Base-by-base conservation (phyloP, 2,113 vertebrate genomes). In the Myxocyprinus asiaticus region DNA sequence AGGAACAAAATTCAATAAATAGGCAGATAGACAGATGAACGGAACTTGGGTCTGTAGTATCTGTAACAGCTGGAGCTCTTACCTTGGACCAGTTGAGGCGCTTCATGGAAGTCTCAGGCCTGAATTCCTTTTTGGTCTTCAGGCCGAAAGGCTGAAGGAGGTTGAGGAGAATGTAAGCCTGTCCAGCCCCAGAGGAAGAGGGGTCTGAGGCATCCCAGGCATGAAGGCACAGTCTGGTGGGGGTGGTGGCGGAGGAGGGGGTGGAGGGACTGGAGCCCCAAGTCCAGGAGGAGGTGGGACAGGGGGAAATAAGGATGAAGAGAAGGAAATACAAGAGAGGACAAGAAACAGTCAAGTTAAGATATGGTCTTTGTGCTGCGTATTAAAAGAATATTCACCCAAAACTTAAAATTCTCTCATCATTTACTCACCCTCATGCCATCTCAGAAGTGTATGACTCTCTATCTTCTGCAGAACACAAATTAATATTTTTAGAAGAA, bases 31-130 rank as follows among this genome's bases (percentile, higher is more conserved):
- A 58, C 6, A 7, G n/a, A 58, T 15, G 22, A n/a, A 33, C 22
- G 3, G 22, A 33, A n/a, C n/a, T n/a, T 33, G 22, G 11, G 10
- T n/a, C 6, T 17, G 4, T 4, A 63, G 59, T 6, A 14, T 42
- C 4, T 33, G 22, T 33, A 33, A 33, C 3, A 33, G 22, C 1
- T 33, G 22, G 22, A 33, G 47, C 7, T 5, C 53, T 81, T 84
- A 98, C 98, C 94, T 98, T 98, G 82, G 94, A 95, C 98, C 98
- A 99, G 85, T 99, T 99, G 80, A 99, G 87, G 90, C 97, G 95
- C 88, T 96, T 97, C 94, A 97, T 97, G 74, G 90, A 94, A 63
- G 92, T 90, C 75, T 99, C 96, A 9, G 90, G 96, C 86, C 94
- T 99, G 87, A 98, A 98, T 81, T 98, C 95, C 87, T 96, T 98